Percentiles rank a stretch among this genome's conserved stretches.
phyloP scores from a whole-genome alignment of 2,888 invertebrate species.

The Agrilus mali region DNA sequence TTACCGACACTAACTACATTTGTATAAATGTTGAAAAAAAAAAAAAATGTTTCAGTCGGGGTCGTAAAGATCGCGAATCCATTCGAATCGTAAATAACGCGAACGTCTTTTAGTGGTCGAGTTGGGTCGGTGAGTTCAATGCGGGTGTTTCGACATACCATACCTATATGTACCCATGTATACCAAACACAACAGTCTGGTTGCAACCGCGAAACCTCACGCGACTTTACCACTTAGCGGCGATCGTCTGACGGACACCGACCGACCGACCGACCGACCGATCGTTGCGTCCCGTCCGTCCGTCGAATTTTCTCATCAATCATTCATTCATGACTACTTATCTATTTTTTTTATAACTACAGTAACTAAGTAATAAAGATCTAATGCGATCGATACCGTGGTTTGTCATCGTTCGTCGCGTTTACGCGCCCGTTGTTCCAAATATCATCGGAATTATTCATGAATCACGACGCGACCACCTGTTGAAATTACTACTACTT shows the following conservation, averaged over 20 bases:
- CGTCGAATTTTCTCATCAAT: neutral
- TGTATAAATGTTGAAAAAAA: too few relatives aligned
- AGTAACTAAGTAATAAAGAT: too few relatives aligned
- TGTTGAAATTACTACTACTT: conserved; percentile 5
- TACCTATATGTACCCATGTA: too few relatives aligned
- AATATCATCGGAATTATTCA: too few relatives aligned
- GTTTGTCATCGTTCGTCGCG: too few relatives aligned
- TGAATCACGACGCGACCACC: conserved; percentile 4
- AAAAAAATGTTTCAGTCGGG: conserved; percentile 2
- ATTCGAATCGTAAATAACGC: conserved; percentile 20
- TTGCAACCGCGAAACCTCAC: conserved; percentile 22
- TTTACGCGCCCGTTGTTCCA: too few relatives aligned
- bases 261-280: too few relatives aligned
- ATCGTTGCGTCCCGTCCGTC: neutral
- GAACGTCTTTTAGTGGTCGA: conserved; percentile 19
- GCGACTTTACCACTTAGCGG: conserved; percentile 17
- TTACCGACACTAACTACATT: too few relatives aligned
- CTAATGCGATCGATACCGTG: too few relatives aligned
- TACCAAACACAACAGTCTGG: conserved; percentile 15
- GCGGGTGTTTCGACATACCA: conserved; percentile 17
- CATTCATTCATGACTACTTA: too few relatives aligned
- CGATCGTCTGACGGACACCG: too few relatives aligned
- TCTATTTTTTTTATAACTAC: too few relatives aligned
- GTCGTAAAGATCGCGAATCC: conserved; percentile 17
- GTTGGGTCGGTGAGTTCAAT: conserved; percentile 22